A percentile compares a stretch with the other conserved stretches of the same genome.
Conservation (phyloP, 2,888 invertebrate species). For the Loripinus fragilis region DNA sequence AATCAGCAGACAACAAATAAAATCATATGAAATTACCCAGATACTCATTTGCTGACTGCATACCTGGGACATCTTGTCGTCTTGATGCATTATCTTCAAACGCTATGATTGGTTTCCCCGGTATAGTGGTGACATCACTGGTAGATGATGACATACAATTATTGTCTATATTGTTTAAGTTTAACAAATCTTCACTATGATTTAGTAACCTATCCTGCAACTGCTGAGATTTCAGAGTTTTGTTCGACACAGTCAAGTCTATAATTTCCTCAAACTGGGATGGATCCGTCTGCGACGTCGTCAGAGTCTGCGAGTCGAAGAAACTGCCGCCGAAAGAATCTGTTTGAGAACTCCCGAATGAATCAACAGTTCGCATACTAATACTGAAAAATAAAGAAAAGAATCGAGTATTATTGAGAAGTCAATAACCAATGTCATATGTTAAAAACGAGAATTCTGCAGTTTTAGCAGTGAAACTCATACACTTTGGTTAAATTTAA, state of each 20-base stretch:
- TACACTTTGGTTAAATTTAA: too few relatives aligned
- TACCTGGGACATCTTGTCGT: conserved; percentile 78
- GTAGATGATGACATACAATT: conserved; percentile 52
- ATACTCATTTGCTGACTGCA: too few relatives aligned
- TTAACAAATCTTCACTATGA: conserved; percentile 68
- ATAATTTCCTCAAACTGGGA: conserved; percentile 76
- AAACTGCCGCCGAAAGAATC: conserved; percentile 61
- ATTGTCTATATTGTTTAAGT: conserved; percentile 70
- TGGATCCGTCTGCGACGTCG: conserved; percentile 44
- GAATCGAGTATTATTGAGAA: too few relatives aligned
- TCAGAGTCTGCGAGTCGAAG: conserved; percentile 57
- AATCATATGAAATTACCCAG: too few relatives aligned
- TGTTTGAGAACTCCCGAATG: conserved; percentile 62
- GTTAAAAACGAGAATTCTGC: too few relatives aligned
- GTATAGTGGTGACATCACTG: conserved; percentile 48
- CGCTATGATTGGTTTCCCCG: conserved; percentile 73
- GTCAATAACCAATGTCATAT: too few relatives aligned
- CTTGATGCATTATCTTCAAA: conserved; percentile 78
- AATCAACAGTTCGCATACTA: conserved; percentile 69
- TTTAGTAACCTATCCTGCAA: conserved; percentile 42
- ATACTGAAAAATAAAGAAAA: conserved; percentile 64
- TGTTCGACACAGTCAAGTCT: conserved; percentile 71
- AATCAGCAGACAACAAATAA: too few relatives aligned
- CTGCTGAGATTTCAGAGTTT: conserved; percentile 60
- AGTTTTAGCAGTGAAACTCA: too few relatives aligned